phyloP scores from a whole-genome alignment of 2,797 vertebrate genomes.

The Momotus momota region DNA sequence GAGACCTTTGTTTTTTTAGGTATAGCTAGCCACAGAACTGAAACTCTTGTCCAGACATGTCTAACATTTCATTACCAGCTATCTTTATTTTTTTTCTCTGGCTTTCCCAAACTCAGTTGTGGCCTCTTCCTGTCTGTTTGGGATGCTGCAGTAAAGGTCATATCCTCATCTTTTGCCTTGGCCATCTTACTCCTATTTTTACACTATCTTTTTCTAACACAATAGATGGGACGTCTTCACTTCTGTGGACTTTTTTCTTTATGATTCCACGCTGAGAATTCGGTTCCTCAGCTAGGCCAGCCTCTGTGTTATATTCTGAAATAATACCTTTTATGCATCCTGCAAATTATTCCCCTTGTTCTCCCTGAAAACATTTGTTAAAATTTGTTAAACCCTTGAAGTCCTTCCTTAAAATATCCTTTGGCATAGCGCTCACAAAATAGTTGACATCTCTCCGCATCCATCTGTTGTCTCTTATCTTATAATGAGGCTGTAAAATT shows the following conservation, averaged over 20 bases:
- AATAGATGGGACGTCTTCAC: not conserved
- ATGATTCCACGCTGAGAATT: not conserved
- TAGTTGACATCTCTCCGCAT: not conserved
- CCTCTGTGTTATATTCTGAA: not conserved
- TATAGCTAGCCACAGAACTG: not conserved
- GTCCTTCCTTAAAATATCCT: constrained; percentile 32
- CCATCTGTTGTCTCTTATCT: constrained; percentile 31
- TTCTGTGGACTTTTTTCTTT: not conserved
- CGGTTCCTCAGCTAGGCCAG: not conserved
- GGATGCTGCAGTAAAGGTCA: not conserved
- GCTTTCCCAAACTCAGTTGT: not conserved
- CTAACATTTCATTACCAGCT: not conserved
- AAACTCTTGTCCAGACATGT: not conserved
- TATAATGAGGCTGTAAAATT: constrained; percentile 20
- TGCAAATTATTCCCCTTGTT: not conserved
- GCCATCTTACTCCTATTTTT: not conserved
- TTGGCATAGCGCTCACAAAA: not conserved
- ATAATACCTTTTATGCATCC: not conserved
- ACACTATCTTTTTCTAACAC: not conserved
- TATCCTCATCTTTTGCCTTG: not conserved
- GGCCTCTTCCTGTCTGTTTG: not conserved
- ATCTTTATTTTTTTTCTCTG: not conserved
- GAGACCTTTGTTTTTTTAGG: no score
- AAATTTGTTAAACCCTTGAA: not conserved
- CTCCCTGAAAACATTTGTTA: not conserved